phyloP scores from a whole-genome alignment of 2,888 invertebrate genomes.

The Synanthedon tipuliformis region DNA sequence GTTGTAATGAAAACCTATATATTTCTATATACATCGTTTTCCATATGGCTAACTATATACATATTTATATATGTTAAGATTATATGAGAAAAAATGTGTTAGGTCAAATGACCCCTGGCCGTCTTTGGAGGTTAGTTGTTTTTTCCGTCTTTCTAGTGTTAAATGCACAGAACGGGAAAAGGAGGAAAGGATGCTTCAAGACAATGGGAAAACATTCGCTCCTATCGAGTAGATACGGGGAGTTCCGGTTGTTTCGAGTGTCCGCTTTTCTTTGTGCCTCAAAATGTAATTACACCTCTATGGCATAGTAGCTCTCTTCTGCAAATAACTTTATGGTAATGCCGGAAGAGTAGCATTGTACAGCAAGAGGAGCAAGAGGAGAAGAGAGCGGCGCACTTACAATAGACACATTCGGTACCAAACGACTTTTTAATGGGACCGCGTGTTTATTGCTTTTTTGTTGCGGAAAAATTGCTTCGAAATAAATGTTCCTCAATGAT shows the following conservation, averaged over 20 bases:
- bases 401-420: neutral
- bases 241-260: slow-evolving; percentile 1
- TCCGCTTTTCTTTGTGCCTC: slow-evolving; percentile 11
- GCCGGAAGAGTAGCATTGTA: neutral
- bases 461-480: neutral
- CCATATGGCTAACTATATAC: no score
- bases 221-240: no score
- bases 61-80: no score
- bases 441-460: neutral
- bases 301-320: slow-evolving; percentile 2
- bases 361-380: neutral
- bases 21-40: no score
- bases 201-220: no score
- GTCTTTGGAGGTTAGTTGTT: no score
- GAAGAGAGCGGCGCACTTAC: neutral
- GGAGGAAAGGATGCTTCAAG: no score
- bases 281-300: slow-evolving; percentile 18
- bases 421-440: neutral
- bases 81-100: no score
- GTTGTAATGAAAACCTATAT: no score
- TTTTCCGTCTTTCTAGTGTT: no score
- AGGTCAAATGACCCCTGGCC: no score
- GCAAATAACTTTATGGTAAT: neutral
- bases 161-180: no score
- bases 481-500: neutral